phyloP scores from a whole-genome alignment of 2,113 vertebrate species.

The Mus spicilegus region DNA sequence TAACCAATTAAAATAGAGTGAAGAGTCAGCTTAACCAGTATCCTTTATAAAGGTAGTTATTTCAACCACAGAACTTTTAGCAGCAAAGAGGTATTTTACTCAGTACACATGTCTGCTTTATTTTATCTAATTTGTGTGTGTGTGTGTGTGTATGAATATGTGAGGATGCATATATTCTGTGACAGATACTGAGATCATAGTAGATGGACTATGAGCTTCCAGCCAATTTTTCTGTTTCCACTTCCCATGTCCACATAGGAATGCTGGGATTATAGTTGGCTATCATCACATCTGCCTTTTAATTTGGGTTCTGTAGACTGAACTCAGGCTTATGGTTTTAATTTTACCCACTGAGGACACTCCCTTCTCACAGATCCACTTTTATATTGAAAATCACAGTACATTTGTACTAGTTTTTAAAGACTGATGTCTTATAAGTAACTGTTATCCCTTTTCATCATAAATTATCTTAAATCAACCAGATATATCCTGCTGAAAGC shows the following conservation, averaged over 20 bases:
- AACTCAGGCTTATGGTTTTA: not conserved
- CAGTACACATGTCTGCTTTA: not conserved
- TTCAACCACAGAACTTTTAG: not conserved
- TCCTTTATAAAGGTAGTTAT: not conserved
- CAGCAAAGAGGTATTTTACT: not conserved
- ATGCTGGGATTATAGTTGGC: not conserved
- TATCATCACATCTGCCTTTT: not conserved
- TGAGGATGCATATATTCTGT: not conserved
- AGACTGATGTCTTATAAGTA: not conserved
- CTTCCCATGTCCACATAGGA: not conserved
- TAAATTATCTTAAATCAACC: slow-evolving; percentile 13
- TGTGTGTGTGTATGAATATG: not conserved
- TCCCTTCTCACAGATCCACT: not conserved
- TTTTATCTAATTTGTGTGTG: not conserved
- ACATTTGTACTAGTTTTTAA: slow-evolving; percentile 25
- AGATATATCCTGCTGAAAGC: not conserved
- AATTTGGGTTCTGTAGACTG: not conserved
- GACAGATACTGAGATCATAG: not conserved
- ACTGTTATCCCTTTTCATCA: not conserved
- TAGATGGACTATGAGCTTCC: not conserved
- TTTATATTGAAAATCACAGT: slow-evolving; percentile 3
- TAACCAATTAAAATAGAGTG: not conserved
- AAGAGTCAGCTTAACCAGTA: not conserved
- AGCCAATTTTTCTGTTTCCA: not conserved
- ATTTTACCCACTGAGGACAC: not conserved